Evolutionary conservation across 2,113 vertebrate genomes (phyloP), one percentile per base, ranked within the genome.

Genomic region (Leptosomus discolor): DNA sequence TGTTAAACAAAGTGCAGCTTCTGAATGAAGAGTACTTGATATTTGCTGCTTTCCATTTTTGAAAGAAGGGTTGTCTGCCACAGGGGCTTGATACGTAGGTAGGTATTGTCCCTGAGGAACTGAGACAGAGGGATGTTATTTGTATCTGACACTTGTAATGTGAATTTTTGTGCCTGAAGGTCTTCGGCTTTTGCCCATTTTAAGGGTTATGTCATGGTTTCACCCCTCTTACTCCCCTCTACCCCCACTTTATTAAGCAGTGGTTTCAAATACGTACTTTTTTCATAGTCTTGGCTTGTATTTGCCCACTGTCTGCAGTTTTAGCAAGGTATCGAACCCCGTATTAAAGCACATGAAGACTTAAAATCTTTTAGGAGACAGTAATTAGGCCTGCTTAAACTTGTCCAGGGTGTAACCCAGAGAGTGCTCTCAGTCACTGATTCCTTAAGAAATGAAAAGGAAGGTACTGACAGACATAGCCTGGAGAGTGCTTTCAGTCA

Each of bases 181-280:
- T 8, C 37, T 73, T 58, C 5, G 34, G 2, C 22, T 53, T 93
- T 76, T 82, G 43, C 24, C 24, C 2, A 2, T 69, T 69, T 80
- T 23, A 61, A 73, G 50, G 22, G 6, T 53, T 74, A 37, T 1
- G 1, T 54, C 32, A 6, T 30, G 37, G 15, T 74, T 5, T 88
- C 17, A 3, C 4, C 8, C 6, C 3, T 64, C 30, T 76, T 11
- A 6, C 14, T 53, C 9, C 5, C 1, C 3, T 70, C 8, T 5
- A 4, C 27, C 5, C 5, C 9, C 12, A 0, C n/a, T 64, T 92
- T 58, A 21, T 54, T n/a, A 75, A 57, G 39, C 32, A 14, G 9
- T 50, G 16, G 1, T 82, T 94, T 71, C 37, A 65, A 70, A 14
- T 67, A 11, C 3, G 2, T 50, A 1, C 15, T 57, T 60, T 71